These are phyloP conservation scores for Drosophila emarginata DNA, from an alignment of 2,888 invertebrate species.

Conservation along the genomic window DNA sequence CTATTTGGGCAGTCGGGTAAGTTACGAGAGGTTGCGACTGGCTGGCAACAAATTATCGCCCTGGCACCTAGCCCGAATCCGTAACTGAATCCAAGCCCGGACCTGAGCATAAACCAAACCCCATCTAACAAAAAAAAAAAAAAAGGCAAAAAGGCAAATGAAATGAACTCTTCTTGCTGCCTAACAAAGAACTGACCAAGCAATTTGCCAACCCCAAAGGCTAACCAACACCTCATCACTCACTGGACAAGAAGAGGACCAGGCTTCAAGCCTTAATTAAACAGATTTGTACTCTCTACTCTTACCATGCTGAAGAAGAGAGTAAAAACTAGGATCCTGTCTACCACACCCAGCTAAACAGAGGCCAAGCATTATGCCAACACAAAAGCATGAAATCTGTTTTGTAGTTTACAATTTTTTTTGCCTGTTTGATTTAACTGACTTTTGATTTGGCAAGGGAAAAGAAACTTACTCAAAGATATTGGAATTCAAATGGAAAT, in stretches of 20 bases:
- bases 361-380: slow-evolving; percentile 42
- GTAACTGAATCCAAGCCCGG: neutral
- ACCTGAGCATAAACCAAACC: neutral
- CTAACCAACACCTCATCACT: slow-evolving; percentile 54
- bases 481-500: slow-evolving; percentile 8
- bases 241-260: slow-evolving; percentile 16
- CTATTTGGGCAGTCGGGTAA: slow-evolving; percentile 47
- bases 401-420: slow-evolving; percentile 37
- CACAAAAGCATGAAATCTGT: slow-evolving; percentile 42
- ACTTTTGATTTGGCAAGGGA: neutral
- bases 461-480: slow-evolving; percentile 35
- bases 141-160: slow-evolving; percentile 35
- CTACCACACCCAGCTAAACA: slow-evolving; percentile 35
- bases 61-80: slow-evolving; percentile 47
- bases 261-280: slow-evolving; percentile 46
- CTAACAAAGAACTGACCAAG: slow-evolving; percentile 52
- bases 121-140: neutral
- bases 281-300: slow-evolving; percentile 45
- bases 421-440: slow-evolving; percentile 1
- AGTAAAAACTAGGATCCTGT: slow-evolving; percentile 7
- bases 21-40: slow-evolving; percentile 56
- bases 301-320: slow-evolving; percentile 17
- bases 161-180: slow-evolving; percentile 39
- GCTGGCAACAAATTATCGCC: slow-evolving; percentile 55
- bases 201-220: slow-evolving; percentile 53